Base-by-base conservation (phyloP, 1,140 invertebrate genomes). In the Melitaea cinxia region DNA sequence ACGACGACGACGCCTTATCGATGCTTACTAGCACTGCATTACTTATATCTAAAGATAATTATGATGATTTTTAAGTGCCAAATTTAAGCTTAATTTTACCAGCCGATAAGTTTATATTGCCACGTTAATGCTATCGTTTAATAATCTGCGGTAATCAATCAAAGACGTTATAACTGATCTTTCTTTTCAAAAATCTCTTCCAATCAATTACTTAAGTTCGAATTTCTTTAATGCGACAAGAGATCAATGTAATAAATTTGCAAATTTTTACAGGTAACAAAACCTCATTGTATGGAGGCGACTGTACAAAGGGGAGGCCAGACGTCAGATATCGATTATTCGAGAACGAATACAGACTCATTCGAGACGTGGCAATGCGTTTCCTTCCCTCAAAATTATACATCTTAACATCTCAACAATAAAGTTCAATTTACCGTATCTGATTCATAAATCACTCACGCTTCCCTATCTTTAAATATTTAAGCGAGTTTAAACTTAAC, bases 261-360 rank as follows among this genome's bases (percentile, higher is more conserved):
- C 15, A 21, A n/a, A 19, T 21, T 23, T 7, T 21, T 21, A 10
- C 19, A 30, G 24, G 24, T 53, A 53, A 53, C 9, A 15, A 53
- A 17, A 45, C 5, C n/a, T n/a, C n/a, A n/a, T n/a, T n/a, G 9
- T 45, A 10, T 45, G 15, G 17, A 19, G 4, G 39, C 21, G 47
- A 50, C 21, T 60, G 54, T 68, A 67, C 69, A 70, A 73, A 73
- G 77, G 77, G 78, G 80, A 70, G 53, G 72, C 82, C 87, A 89
- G 87, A 89, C 85, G 87, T 89, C 83, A 85, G 82, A 77, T 89
- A 89, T 89, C 87, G 85, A 89, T 89, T 89, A 89, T 89, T 88
- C 79, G 83, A 88, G 85, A 86, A 79, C 77, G 85, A 86, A 84
- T 81, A 82, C 78, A 78, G 74, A 74, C 78, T 82, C 81, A 68